Base-by-base conservation (phyloP, 2,797 vertebrate species). In the Sebastes hubbsi region DNA sequence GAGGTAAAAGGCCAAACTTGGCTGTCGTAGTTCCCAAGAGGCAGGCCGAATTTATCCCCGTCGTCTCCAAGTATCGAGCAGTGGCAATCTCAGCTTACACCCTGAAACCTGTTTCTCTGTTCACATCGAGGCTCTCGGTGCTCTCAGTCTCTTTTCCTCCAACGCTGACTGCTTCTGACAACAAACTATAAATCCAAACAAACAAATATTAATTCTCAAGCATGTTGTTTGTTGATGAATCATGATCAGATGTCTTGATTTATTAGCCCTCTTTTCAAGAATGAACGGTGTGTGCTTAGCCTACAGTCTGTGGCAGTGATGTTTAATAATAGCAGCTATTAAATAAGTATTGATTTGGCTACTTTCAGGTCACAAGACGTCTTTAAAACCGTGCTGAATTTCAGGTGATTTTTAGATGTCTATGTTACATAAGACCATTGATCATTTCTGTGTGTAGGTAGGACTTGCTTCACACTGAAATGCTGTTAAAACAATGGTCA, bases 21-120 rank as follows among this genome's bases (percentile, higher is more conserved):
- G 84, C 87, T 36, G 32, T 77, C 27, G 71, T 52, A 25, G 66
- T 61, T 91, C 94, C 85, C 92, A 49, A 14, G 90, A 89, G 93
- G 84, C 78, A 62, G 30, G 82, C 86, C 77, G 77, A 73, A 92
- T 93, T 89, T 84, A 95, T 46, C 89, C 81, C 55, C 22, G 54
- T 75, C 61, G 68, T 90, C 89, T 91, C 85, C 18, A 65, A 86
- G 86, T 89, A 91, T 93, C 91, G 94, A 95, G 90, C 92, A 88
- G 65, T 34, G 63, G 36, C 83, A 49, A 49, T 89, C 88, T 79
- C 92, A 27, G 81, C 78, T 94, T 94, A 83, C 91, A 68, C 62
- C 84, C 87, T 82, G 70, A 83, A 84, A 72, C 74, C 71, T 46
- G 65, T 70, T 69, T 78, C 54, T 73, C 70, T 68, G 66, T 70